Conservation (phyloP, 2,888 invertebrate species). For the Lycaena phlaeas region DNA sequence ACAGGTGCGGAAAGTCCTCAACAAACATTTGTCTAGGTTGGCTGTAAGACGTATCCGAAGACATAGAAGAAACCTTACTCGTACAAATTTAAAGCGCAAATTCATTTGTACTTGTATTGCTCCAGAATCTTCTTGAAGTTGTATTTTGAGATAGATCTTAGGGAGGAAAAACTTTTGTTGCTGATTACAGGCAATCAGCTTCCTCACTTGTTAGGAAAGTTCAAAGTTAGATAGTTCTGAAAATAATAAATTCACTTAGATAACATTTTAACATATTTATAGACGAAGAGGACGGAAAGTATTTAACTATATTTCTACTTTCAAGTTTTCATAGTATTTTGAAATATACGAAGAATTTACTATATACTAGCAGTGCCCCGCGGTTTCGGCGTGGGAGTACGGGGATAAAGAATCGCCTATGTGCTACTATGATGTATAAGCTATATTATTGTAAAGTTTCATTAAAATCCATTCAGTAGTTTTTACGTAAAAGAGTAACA, state of each 20-base stretch:
- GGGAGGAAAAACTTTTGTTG: slow-evolving; percentile 12
- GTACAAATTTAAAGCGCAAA: slow-evolving; percentile 2
- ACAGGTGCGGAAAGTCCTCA: slow-evolving; percentile 28
- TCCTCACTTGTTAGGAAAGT: slow-evolving; percentile 4
- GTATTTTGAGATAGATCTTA: slow-evolving; percentile 9
- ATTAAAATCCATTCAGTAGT: too few species aligned
- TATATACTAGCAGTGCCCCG: too few species aligned
- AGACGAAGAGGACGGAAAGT: neutral
- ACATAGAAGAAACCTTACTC: slow-evolving; percentile 8
- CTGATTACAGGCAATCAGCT: slow-evolving; percentile 13
- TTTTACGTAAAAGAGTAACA: too few species aligned
- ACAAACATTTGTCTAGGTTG: slow-evolving; percentile 26
- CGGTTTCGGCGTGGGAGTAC: too few species aligned
- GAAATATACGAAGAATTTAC: too few species aligned
- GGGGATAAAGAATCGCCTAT: too few species aligned
- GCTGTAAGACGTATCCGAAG: slow-evolving; percentile 14
- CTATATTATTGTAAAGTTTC: too few species aligned
- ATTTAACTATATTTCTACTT: neutral
- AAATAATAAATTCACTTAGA: slow-evolving; percentile 3
- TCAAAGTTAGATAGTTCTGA: neutral
- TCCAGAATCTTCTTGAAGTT: neutral
- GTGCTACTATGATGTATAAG: too few species aligned
- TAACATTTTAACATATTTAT: neutral
- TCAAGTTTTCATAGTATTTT: too few species aligned
- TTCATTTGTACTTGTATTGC: neutral